Evolutionary conservation across 2,888 invertebrate genomes (phyloP).

Genomic region (Pristionchus fissidentatus): DNA sequence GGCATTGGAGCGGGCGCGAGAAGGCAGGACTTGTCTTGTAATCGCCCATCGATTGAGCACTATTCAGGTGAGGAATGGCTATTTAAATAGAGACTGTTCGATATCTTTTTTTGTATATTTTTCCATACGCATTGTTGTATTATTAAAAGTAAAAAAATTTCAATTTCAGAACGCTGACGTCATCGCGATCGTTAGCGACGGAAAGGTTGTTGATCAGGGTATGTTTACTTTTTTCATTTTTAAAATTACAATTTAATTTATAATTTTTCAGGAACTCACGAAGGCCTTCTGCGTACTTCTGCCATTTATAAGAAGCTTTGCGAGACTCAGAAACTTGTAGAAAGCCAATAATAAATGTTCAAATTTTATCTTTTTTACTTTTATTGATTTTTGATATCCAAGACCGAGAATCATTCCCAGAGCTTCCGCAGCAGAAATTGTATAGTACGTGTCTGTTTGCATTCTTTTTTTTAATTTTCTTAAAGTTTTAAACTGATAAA

Average conservation of each 20-base stretch:
- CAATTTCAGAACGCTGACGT: slow-evolving; percentile 46
- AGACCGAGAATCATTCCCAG: too few species aligned
- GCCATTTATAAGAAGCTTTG: slow-evolving; percentile 70
- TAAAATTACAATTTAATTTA: not conserved
- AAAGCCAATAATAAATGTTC: slow-evolving; percentile 51
- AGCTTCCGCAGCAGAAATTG: too few species aligned
- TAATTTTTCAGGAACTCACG: slow-evolving; percentile 62
- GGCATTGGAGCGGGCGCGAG: slow-evolving; percentile 86
- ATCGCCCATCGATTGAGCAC: slow-evolving; percentile 73
- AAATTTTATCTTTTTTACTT: too few species aligned
- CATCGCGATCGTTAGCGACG: slow-evolving; percentile 62
- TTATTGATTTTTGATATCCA: too few species aligned
- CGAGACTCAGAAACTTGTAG: slow-evolving; percentile 68
- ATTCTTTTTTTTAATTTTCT: too few species aligned
- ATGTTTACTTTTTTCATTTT: not conserved
- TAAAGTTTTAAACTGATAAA: too few species aligned
- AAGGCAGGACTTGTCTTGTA: slow-evolving; percentile 76
- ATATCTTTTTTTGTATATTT: slow-evolving; percentile 48
- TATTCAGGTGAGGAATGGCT: slow-evolving; percentile 67
- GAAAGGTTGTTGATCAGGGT: slow-evolving; percentile 60
- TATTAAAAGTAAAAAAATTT: not conserved
- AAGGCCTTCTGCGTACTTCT: slow-evolving; percentile 60
- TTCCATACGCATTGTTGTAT: not conserved
- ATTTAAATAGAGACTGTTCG: slow-evolving; percentile 68
- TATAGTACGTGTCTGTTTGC: too few species aligned